Evolutionary conservation across 2,797 vertebrate species (phyloP), one percentile per base, ranked within the genome.

Genomic region (Xenops minutus): DNA sequence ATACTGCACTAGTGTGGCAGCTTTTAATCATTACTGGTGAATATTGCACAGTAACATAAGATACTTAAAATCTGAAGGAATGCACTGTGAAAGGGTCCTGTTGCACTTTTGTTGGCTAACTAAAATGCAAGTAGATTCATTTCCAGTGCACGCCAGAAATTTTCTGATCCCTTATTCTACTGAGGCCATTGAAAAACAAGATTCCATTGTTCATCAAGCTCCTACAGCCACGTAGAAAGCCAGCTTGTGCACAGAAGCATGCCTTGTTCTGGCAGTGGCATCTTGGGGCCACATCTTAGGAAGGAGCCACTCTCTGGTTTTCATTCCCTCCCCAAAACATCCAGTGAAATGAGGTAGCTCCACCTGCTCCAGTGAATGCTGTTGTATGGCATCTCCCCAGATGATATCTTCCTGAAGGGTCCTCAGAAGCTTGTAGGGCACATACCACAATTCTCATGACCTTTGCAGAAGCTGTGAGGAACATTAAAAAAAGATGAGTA

Each of bases 401-500:
- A 43, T 14, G 20, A 34, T 43, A n/a, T 52, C 18, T 84, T 17
- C 7, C 6, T 44, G 48, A 59, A 52, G 17, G 7, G 18, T 3
- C 2, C 34, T 83, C 19, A 30, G 64, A 56, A 30, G 14, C 24
- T 52, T 85, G 22, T 49, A 46, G 43, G 26, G 34, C 10, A 37
- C 3, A 0, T 34, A 22, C 16, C 29, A 36, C 51, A 24, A 3
- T 19, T 18, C 9, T 59, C 43, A 41, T 0, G 1, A 26, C 9
- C 14, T 86, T 54, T 76, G 36, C 14, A 62, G 43, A 90, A 49
- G 12, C 26, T 2, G 0, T 26, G 24, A 78, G 24, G 29, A 75
- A 15, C 54, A 54, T 56, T 7, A 8, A 14, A 66, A 61, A 69
- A 67, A 24, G 19, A 23, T 12, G 5, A 10, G 6, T 39, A 4